Evolutionary conservation across 37 sponge, comb jelly and placozoan genomes (phyloP).

Genomic region (Spongilla lacustris): DNA sequence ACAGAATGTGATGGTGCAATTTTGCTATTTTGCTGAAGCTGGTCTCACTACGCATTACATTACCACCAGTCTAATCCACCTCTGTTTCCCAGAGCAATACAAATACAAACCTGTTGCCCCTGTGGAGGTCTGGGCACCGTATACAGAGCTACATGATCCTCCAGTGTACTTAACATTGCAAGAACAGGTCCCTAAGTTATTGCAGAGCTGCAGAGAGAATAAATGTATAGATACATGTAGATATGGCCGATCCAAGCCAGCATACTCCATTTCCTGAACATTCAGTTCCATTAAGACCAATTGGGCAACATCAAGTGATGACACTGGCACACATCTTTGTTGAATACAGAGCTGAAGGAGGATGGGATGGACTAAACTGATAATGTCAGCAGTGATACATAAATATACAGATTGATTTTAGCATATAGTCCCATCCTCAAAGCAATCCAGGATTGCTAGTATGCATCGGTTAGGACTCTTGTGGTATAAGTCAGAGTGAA

Average conservation of each 20-base stretch:
- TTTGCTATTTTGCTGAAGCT: too few species aligned
- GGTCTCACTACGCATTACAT: too few species aligned
- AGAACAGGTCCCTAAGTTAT: conserved; percentile 51
- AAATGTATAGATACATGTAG: neutral
- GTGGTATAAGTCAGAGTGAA: conserved; percentile 30
- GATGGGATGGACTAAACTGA: neutral
- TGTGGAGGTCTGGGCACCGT: neutral
- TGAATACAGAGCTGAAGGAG: conserved; percentile 52
- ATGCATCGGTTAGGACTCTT: conserved; percentile 26
- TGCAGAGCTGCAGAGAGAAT: conserved; percentile 37
- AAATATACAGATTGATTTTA: conserved; percentile 22
- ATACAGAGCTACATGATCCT: conserved; percentile 1
- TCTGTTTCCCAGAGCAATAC: neutral
- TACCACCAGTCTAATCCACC: too few species aligned
- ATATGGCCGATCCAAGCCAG: too few species aligned
- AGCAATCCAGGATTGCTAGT: conserved; percentile 37
- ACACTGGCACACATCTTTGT: conserved; percentile 19
- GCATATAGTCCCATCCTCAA: conserved; percentile 61
- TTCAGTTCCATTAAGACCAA: conserved; percentile 35
- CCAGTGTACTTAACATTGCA: conserved; percentile 57
- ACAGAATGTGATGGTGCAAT: too few species aligned
- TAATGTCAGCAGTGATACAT: neutral
- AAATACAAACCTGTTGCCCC: neutral
- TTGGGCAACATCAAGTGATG: conserved; percentile 41
- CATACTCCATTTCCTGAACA: conserved; percentile 72